Conservation (phyloP, 2,113 vertebrate species). For the Callipepla squamata region DNA sequence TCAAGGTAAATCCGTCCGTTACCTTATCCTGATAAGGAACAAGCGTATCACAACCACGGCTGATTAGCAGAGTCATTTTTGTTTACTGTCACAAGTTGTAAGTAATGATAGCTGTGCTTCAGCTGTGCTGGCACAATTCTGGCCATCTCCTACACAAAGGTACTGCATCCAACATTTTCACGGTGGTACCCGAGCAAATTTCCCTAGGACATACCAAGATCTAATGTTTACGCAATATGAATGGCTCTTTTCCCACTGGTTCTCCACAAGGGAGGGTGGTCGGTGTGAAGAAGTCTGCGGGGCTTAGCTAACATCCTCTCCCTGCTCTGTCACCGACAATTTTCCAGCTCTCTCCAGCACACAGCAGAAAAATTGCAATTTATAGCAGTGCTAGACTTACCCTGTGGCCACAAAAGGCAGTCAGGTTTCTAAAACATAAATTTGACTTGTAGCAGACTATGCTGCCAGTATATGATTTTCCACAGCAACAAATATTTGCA, state of each 20-base stretch:
- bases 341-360: neutral
- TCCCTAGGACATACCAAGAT: neutral
- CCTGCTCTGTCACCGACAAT: neutral
- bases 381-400: neutral
- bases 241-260: neutral
- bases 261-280: neutral
- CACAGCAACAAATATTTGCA: neutral
- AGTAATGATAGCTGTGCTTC: neutral
- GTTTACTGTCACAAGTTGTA: neutral
- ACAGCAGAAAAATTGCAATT: neutral
- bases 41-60: neutral
- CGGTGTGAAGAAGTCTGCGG: neutral
- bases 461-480: neutral
- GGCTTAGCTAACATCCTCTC: neutral
- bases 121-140: neutral
- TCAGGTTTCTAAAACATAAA: neutral
- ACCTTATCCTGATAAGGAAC: rapidly evolving
- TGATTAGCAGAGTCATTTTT: neutral
- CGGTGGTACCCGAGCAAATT: neutral
- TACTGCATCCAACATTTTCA: neutral
- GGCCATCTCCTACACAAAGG: neutral
- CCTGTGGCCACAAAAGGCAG: neutral
- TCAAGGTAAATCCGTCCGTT: neutral
- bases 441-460: neutral
- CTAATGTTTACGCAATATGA: neutral